phyloP scores from a whole-genome alignment of 2,888 invertebrate species.

The Pimpla rufipes region DNA sequence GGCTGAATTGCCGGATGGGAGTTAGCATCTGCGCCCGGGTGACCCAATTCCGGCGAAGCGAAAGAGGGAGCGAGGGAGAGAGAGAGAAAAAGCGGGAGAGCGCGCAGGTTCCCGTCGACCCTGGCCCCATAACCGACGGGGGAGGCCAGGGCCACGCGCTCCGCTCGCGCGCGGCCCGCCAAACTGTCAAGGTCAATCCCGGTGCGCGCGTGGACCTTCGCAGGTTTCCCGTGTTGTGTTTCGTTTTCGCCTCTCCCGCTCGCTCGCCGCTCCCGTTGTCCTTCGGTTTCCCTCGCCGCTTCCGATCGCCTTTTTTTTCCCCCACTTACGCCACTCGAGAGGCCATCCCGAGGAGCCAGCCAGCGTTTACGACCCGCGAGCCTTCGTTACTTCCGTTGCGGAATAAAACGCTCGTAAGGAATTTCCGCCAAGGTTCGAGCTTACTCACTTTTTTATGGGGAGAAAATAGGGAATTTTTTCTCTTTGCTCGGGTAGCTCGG shows the following conservation, averaged over 20 bases:
- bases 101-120: slow-evolving; percentile 69
- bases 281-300: slow-evolving; percentile 3
- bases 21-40: slow-evolving; percentile 73
- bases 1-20: slow-evolving; percentile 60
- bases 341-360: background rate
- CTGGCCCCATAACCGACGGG: slow-evolving; percentile 71
- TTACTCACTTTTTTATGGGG: too few relatives aligned
- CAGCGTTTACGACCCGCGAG: background rate
- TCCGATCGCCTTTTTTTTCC: slow-evolving; percentile 7
- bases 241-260: slow-evolving; percentile 20
- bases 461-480: too few relatives aligned
- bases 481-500: too few relatives aligned
- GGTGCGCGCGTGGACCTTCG: slow-evolving; percentile 62
- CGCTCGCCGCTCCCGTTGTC: background rate
- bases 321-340: slow-evolving; percentile 2
- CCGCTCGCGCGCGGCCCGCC: slow-evolving; percentile 28
- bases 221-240: slow-evolving; percentile 45
- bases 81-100: slow-evolving; percentile 45
- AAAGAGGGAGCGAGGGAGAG: slow-evolving; percentile 45
- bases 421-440: too few relatives aligned
- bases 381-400: background rate
- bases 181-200: slow-evolving; percentile 68
- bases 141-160: slow-evolving; percentile 65
- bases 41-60: slow-evolving; percentile 70
- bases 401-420: background rate